Evolutionary conservation across 1,140 invertebrate species (phyloP).

Genomic region (Aphis craccivora): DNA sequence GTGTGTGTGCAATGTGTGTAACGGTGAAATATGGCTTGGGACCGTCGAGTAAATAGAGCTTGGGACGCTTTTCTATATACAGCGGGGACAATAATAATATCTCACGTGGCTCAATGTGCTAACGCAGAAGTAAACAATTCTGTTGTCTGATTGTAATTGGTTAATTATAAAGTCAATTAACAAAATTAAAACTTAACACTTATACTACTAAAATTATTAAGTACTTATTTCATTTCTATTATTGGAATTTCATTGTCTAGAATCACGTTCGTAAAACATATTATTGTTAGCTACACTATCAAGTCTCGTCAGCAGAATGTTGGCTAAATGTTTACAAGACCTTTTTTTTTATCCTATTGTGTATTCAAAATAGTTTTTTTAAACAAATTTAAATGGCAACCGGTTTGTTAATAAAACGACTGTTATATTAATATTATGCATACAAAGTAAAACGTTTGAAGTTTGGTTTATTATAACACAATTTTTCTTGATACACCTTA

Average conservation of each 20-base stretch:
- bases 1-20: not conserved
- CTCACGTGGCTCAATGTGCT: not conserved
- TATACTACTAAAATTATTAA: not conserved
- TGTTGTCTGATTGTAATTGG: not conserved
- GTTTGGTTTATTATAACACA: not conserved
- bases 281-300: not conserved
- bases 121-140: not conserved
- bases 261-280: not conserved
- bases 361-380: not conserved
- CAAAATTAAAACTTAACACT: not conserved
- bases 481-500: not conserved
- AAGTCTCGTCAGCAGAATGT: not conserved
- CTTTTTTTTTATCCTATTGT: not conserved
- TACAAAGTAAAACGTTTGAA: not conserved
- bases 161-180: not conserved
- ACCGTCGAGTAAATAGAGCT: too few relatives aligned
- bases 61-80: slow-evolving; percentile 14
- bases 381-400: not conserved
- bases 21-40: not conserved
- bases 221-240: not conserved
- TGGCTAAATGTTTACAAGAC: not conserved
- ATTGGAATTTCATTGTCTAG: slow-evolving; percentile 6
- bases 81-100: not conserved
- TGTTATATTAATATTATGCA: not conserved
- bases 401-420: not conserved